phyloP scores from a whole-genome alignment of 2,113 vertebrate species.

The Piprites chloris region DNA sequence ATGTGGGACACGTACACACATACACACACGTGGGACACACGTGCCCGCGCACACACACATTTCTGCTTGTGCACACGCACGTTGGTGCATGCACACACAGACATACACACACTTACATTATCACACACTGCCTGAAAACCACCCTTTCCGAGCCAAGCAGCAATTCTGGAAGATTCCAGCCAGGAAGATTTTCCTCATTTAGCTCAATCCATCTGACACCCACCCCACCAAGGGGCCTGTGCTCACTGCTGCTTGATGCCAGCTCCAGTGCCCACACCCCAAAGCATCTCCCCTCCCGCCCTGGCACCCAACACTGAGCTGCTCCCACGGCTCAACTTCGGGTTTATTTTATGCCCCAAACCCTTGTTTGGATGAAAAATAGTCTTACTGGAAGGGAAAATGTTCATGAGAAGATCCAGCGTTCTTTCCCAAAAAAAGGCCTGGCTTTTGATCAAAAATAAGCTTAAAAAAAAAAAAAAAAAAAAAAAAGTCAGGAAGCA shows the following conservation, averaged over 20 bases:
- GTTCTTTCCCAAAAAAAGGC: background rate
- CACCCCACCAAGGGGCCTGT: fast-evolving
- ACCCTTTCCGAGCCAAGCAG: background rate
- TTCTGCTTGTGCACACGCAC: background rate
- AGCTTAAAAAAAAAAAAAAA: background rate
- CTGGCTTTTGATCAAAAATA: background rate
- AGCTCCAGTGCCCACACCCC: background rate
- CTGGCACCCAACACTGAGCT: background rate
- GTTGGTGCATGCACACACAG: background rate
- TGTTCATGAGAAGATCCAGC: background rate
- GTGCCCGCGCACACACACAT: too few species aligned
- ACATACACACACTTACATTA: background rate
- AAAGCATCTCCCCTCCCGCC: background rate
- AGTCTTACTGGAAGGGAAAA: background rate
- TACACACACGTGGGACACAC: background rate
- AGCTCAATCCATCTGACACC: background rate
- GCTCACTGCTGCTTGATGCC: background rate
- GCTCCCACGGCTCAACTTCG: background rate
- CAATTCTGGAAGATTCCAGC: background rate
- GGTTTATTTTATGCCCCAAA: background rate
- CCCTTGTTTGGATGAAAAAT: background rate
- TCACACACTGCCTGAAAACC: background rate
- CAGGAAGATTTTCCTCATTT: background rate
- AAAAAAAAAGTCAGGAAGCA: background rate
- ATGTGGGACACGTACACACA: background rate